Evolutionary conservation across 2,113 vertebrate genomes (phyloP).

Genomic region (Gavialis gangeticus): DNA sequence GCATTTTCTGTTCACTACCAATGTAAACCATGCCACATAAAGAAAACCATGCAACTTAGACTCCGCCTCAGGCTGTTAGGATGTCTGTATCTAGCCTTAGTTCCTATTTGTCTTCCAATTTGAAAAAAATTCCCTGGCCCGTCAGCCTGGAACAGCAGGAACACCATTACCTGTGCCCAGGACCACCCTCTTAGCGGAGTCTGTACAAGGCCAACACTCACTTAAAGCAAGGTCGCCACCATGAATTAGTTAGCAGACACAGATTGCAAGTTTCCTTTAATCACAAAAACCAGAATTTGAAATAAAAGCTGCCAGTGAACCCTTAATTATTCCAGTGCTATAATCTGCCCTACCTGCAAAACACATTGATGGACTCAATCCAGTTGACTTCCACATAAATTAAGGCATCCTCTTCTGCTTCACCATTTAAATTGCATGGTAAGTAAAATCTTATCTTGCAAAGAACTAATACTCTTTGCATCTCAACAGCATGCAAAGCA

Average conservation of each 20-base stretch:
- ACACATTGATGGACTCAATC: not conserved
- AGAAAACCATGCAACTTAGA: too few relatives aligned
- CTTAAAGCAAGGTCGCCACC: not conserved
- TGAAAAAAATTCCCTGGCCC: not conserved
- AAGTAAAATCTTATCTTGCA: not conserved
- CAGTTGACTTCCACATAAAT: not conserved
- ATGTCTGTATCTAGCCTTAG: too few relatives aligned
- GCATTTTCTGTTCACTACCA: too few relatives aligned
- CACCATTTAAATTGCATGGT: not conserved
- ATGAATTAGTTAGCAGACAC: not conserved
- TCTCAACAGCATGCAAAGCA: not conserved
- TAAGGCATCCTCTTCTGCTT: not conserved
- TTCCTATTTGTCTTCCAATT: not conserved
- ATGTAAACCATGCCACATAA: too few relatives aligned
- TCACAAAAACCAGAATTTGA: not conserved
- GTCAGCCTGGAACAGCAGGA: not conserved
- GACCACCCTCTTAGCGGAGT: not conserved
- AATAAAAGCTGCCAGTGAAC: not conserved
- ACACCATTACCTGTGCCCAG: fast-evolving
- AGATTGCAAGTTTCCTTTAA: not conserved
- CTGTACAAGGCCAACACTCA: not conserved
- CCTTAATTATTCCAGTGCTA: not conserved
- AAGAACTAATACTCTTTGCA: not conserved
- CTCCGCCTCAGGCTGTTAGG: too few relatives aligned
- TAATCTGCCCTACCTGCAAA: not conserved